Evolutionary conservation across 2,888 invertebrate species (phyloP), one percentile per base, ranked within the genome.

Genomic region (Selenia dentaria): DNA sequence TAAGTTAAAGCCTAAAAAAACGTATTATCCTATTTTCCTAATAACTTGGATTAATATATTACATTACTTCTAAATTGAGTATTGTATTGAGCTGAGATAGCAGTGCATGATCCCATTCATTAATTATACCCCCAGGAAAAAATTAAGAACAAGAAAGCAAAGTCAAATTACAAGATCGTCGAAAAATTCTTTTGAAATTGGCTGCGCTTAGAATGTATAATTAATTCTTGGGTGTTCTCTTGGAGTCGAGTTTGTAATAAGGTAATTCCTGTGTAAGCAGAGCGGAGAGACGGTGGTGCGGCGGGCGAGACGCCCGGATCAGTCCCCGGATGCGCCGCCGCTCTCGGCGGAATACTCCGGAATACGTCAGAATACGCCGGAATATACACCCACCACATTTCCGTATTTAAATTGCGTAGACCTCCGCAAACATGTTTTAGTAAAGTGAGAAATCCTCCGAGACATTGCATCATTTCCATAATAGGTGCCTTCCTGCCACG

Each of bases 361-460:
- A 65, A 68, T 67, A 69, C 63, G 47, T 59, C 60, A 62, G 69
- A 66, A 69, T 67, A 67, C 66, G 48, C 62, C 64, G 63, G 71
- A 66, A 70, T 36, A 69, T 40, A 41, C 67, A 62, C 65, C 70
- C 63, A 60, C 69, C 63, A 64, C 68, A 69, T 69, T 77, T 76
- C 78, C 79, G 74, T 59, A 72, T 78, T 79, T 74, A 81, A 83
- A 83, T 81, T 79, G 74, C 64, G 63, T 69, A 66, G 66, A 67
- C 63, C 61, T 62, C 59, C 47, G 50, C 52, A 61, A 66, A 59
- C 65, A 64, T 66, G 62, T 67, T 69, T 67, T 55, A 63, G 61
- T 63, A 62, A 58, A 66, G 62, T 59, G 51, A 57, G 51, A 56
- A 57, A 55, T 51, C 51, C 54, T 53, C 38, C 32, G 53, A 49